Conservation (phyloP, 2,113 vertebrate genomes). For the Aldabrachelys gigantea region DNA sequence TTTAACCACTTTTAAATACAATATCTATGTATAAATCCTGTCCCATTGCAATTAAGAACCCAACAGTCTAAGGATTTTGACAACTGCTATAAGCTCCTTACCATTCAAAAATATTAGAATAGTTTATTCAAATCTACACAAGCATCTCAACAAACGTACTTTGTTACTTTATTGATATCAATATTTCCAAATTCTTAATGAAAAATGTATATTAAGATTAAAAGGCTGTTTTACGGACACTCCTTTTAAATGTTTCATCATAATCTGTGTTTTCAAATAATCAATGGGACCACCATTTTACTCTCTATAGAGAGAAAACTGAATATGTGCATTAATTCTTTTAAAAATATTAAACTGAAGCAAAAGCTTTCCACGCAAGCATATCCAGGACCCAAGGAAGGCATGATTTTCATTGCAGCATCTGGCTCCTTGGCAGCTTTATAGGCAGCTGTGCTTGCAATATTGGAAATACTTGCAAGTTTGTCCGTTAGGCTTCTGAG, state of each 20-base stretch:
- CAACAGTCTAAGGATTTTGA: not conserved
- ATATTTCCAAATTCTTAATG: not conserved
- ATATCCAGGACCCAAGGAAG: not conserved
- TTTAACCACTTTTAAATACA: not conserved
- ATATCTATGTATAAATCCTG: not conserved
- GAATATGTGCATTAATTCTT: accelerated
- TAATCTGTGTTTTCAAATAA: not conserved
- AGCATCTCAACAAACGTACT: not conserved
- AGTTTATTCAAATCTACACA: accelerated
- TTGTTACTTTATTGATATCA: not conserved
- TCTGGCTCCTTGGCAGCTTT: not conserved
- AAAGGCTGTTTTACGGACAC: not conserved
- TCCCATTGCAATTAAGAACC: not conserved
- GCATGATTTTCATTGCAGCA: accelerated
- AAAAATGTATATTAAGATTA: not conserved
- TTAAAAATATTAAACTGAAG: accelerated
- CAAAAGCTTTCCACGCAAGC: not conserved
- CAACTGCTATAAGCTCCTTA: not conserved
- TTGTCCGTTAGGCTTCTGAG: slow-evolving; percentile 2
- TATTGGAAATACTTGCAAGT: not conserved
- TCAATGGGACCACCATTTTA: not conserved
- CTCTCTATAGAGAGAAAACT: accelerated
- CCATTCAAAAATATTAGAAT: accelerated
- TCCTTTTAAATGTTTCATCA: not conserved
- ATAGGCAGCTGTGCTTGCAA: not conserved